Evolutionary conservation across 2,888 invertebrate species (phyloP).

Genomic region (Pristionchus japonicus): DNA sequence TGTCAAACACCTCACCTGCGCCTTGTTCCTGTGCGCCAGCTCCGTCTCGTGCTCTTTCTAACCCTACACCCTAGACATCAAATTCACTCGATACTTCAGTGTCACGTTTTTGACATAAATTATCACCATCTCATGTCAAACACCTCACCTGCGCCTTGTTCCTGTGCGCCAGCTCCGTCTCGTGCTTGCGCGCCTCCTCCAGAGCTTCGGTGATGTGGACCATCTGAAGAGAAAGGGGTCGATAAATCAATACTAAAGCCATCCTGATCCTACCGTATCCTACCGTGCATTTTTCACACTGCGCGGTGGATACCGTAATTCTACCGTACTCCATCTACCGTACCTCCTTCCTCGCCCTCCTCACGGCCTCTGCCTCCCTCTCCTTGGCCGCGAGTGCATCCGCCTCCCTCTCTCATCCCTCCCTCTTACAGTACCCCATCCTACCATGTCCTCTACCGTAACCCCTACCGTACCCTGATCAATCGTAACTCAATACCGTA

Average conservation of each 20-base stretch:
- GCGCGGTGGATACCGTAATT: neutral
- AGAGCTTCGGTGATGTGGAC: conserved; percentile 51
- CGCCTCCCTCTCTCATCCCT: too few relatives aligned
- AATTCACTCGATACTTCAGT: too few relatives aligned
- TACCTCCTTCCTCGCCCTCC: neutral
- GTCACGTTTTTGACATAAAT: too few relatives aligned
- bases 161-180: conserved; percentile 53
- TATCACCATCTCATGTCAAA: too few relatives aligned
- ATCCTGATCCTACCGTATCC: neutral
- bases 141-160: conserved; percentile 46
- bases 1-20: conserved; percentile 40
- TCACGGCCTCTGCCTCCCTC: conserved; percentile 35
- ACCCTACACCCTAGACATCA: too few relatives aligned
- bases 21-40: conserved; percentile 50
- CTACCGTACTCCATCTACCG: neutral
- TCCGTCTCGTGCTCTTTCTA: conserved; percentile 56
- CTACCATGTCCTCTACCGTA: neutral
- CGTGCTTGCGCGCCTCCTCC: conserved; percentile 52
- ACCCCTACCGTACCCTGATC: neutral
- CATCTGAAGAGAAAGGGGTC: conserved; percentile 35
- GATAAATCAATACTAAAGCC: neutral
- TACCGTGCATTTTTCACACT: neutral
- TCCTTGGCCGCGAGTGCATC: neutral
- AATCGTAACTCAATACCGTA: neutral
- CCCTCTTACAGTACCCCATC: neutral